A percentile compares a stretch with the other conserved stretches of the same genome.
phyloP scores from a whole-genome alignment of 2,888 invertebrate genomes.

The Ryuthela nishihirai region DNA sequence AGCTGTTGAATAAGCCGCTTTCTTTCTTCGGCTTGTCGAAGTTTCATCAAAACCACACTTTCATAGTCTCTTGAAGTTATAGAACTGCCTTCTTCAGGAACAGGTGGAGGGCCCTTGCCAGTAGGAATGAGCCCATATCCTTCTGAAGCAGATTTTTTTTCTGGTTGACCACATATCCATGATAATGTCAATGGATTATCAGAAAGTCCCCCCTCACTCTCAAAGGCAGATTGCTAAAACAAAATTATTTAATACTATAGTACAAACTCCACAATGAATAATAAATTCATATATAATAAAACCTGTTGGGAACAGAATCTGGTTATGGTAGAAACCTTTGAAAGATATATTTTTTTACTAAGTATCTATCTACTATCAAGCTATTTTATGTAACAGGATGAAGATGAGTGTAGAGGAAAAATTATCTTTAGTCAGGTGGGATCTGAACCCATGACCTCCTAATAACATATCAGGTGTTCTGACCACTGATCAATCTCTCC shows the following conservation, averaged over 20 bases:
- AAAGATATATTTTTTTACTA: too few relatives aligned
- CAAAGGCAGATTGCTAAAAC: slow-evolving; percentile 45
- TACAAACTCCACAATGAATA: too few relatives aligned
- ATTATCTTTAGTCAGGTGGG: too few relatives aligned
- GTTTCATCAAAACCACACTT: slow-evolving; percentile 69
- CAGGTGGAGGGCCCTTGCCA: slow-evolving; percentile 42
- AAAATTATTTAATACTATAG: background rate
- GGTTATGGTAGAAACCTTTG: too few relatives aligned
- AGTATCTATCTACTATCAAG: too few relatives aligned
- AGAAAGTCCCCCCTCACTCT: slow-evolving; percentile 60
- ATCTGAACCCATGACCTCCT: too few relatives aligned
- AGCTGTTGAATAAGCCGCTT: slow-evolving; percentile 56
- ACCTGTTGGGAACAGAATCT: too few relatives aligned
- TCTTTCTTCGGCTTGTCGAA: slow-evolving; percentile 80
- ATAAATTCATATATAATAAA: too few relatives aligned
- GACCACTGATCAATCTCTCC: too few relatives aligned
- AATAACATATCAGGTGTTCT: too few relatives aligned
- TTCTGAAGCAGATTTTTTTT: background rate
- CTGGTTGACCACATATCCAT: slow-evolving; percentile 58
- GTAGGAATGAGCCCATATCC: slow-evolving; percentile 1
- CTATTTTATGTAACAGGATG: too few relatives aligned
- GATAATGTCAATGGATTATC: slow-evolving; percentile 68
- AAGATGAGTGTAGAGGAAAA: too few relatives aligned
- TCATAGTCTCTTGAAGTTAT: slow-evolving; percentile 68
- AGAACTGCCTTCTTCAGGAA: slow-evolving; percentile 50